Percentiles rank a stretch among this genome's conserved stretches.
These are phyloP conservation scores for Brachionus plicatilis DNA, from an alignment of 1,140 invertebrate species.

Conservation along the genomic window DNA sequence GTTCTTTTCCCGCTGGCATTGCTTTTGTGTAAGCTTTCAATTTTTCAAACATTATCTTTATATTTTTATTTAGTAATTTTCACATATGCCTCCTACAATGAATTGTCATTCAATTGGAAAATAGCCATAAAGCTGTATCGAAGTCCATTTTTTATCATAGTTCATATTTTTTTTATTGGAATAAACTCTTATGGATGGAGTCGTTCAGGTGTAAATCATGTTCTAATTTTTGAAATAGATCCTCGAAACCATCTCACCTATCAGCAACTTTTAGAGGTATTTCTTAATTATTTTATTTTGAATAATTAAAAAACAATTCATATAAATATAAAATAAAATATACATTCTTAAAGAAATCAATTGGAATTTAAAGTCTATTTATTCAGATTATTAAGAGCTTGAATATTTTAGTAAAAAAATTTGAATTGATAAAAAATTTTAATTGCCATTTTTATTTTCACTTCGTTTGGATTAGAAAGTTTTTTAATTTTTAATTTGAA, in stretches of 20 bases:
- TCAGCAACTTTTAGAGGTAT: slow-evolving; percentile 85
- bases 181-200: slow-evolving; percentile 97
- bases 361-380: too few relatives aligned
- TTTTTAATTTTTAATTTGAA: too few relatives aligned
- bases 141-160: slow-evolving; percentile 81
- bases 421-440: too few relatives aligned
- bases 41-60: not conserved
- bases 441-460: too few relatives aligned
- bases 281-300: not conserved
- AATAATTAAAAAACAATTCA: not conserved
- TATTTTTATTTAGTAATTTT: not conserved
- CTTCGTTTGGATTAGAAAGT: too few relatives aligned
- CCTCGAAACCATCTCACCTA: slow-evolving; percentile 88
- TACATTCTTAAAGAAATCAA: too few relatives aligned
- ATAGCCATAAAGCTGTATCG: slow-evolving; percentile 63
- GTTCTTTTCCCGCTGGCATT: slow-evolving; percentile 65
- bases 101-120: slow-evolving; percentile 32
- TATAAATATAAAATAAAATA: too few relatives aligned
- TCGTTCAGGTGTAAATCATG: slow-evolving; percentile 95
- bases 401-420: too few relatives aligned
- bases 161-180: slow-evolving; percentile 90
- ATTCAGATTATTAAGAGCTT: too few relatives aligned
- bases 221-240: slow-evolving; percentile 96
- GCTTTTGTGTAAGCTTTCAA: not conserved
- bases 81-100: not conserved